Evolutionary conservation across 2,797 vertebrate genomes (phyloP).

Genomic region (Sebastes matsubarae): DNA sequence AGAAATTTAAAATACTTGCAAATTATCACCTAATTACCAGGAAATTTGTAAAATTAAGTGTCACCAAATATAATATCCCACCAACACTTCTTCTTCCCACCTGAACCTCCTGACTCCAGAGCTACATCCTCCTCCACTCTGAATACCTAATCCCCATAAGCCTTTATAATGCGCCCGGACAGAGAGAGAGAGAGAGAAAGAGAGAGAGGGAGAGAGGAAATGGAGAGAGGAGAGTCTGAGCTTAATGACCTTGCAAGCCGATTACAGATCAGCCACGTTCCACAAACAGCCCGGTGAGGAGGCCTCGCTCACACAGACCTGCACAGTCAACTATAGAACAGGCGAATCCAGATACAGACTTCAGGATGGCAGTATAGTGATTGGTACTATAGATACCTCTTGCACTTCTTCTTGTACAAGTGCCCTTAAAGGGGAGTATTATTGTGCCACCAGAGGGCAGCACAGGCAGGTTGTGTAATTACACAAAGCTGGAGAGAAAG

Average conservation of each 20-base stretch:
- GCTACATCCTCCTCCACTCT: slow-evolving; percentile 45
- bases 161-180: slow-evolving; percentile 51
- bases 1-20: too few relatives aligned
- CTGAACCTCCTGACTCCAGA: slow-evolving; percentile 48
- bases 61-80: too few relatives aligned
- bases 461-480: slow-evolving; percentile 10
- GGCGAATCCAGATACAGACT: neutral
- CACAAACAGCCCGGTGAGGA: slow-evolving; percentile 11
- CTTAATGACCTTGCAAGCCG: slow-evolving; percentile 68
- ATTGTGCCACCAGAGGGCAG: slow-evolving; percentile 54
- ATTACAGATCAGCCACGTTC: slow-evolving; percentile 55
- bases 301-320: neutral
- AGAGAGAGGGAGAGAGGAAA: slow-evolving; percentile 32
- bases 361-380: neutral
- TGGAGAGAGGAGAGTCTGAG: slow-evolving; percentile 45
- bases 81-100: slow-evolving; percentile 13
- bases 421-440: neutral
- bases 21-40: too few relatives aligned
- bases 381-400: neutral
- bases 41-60: too few relatives aligned
- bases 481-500: slow-evolving; percentile 39
- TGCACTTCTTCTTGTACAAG: neutral
- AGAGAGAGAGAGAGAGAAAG: slow-evolving; percentile 20
- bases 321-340: neutral
- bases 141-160: slow-evolving; percentile 71